Base-by-base conservation (phyloP, 1,140 invertebrate genomes). In the Drosophila hydei region DNA sequence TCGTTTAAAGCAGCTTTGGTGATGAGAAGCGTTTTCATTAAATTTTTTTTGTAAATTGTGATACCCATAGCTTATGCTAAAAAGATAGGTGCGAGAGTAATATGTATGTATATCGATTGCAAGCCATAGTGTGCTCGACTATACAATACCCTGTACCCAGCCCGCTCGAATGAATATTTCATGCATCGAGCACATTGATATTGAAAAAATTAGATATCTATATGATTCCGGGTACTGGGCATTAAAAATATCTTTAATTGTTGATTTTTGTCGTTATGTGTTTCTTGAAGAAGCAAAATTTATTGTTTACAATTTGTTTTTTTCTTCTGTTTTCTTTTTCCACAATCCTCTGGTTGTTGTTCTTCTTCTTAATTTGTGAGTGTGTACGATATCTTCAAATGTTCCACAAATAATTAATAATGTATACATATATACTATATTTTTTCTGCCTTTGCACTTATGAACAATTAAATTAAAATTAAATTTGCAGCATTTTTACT, bases 401-500 rank as follows among this genome's bases (percentile, higher is more conserved):
- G 71, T 74, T 84, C 61, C 80, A 87, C 80, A 87, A 87, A 80
- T 85, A 84, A 69, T 73, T 62, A 63, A 64, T 85, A 71, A 64
- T 77, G 79, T 80, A 71, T 77, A 61, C 77, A 74, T 71, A 75
- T 71, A 80, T 68, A 72, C 43, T 65, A 55, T 64, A 50, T 58
- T 67, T 75, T 11, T 42, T 42, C 38, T 77, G 80, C 80, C 55
- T 73, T 87, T 87, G 70, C 81, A 75, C 81, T 87, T 87, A 87
- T 59, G 54, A 72, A 47, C 73, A 74, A 70, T 59, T 68, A 51
- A 58, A 88, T 87, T 87, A 87, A 64, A 88, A 81, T 65, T 87
- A 87, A 77, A 81, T 88, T 88, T 87, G 81, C 77, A 85, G 70
- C 81, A 81, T 81, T 84, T 72, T 65, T 64, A 55, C 69, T 84